Base-by-base conservation (phyloP, 2,888 invertebrate species). In the Mesochorus sp. region DNA sequence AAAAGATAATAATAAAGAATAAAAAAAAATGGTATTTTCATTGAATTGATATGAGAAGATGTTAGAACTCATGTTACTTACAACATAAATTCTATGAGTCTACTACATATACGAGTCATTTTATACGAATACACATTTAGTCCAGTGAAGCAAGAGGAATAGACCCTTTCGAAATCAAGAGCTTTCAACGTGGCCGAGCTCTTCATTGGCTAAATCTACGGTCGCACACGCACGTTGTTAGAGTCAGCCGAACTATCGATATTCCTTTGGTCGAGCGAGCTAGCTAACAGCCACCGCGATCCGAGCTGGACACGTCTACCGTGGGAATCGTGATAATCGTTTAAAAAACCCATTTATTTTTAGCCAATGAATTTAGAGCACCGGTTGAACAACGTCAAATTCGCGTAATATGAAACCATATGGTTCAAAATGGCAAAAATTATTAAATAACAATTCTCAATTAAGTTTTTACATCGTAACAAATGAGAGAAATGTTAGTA, bases 121-220 rank as follows among this genome's bases (percentile, higher is more conserved):
- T 17, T 19, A 14, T 55, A 12, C 26, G 31, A 44, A 37, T 57
- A 26, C 34, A 53, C 31, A 51, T 62, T 61, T 53, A 47, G 47
- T 17, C 26, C n/a, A n/a, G n/a, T 1, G 26, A 51, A 14, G 12
- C 53, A 12, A 42, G 51, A 31, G 34, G 31, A 51, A 67, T 74
- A 71, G 77, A 87, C 86, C 85, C 85, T 87, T 86, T 86, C 61
- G 61, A 19, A 68, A 77, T 80, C 77, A 49, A 59, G 66, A 62
- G 64, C 53, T 47, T 53, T 62, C 61, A 53, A 17, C 62, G 53
- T 17, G 39, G 67, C 42, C 28, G 68, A 64, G 34, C 67, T 61
- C 76, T 85, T 84, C 84, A 91, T 91, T 91, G 90, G 90, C 90
- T 88, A 90, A 91, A 91, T 91, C 89, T 88, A 84, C 84, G 76